Evolutionary conservation across 1,140 invertebrate genomes (phyloP).

Genomic region (Microplitis mediator): DNA sequence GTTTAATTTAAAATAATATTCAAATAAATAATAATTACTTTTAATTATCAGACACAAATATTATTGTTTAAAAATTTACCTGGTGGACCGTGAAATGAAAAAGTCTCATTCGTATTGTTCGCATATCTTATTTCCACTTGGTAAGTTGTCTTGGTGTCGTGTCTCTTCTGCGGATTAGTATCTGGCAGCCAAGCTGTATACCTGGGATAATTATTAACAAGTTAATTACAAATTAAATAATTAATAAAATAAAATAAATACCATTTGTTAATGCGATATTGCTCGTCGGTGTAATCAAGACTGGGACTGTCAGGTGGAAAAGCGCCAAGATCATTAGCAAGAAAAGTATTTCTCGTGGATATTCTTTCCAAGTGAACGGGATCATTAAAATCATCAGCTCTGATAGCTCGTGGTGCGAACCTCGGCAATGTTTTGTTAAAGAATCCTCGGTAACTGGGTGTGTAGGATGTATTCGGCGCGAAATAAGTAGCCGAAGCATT

Average conservation of each 20-base stretch:
- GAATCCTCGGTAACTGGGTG: slow-evolving; percentile 92
- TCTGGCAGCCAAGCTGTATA: slow-evolving; percentile 89
- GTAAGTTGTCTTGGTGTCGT: slow-evolving; percentile 94
- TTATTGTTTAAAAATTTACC: slow-evolving; percentile 54
- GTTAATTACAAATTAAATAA: background rate
- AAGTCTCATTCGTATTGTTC: slow-evolving; percentile 95
- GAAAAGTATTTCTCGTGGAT: slow-evolving; percentile 88
- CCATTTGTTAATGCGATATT: slow-evolving; percentile 94
- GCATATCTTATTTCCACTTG: slow-evolving; percentile 90
- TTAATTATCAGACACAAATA: slow-evolving; percentile 6
- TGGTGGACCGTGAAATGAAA: slow-evolving; percentile 91
- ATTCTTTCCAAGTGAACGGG: slow-evolving; percentile 90
- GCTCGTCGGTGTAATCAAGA: slow-evolving; percentile 88
- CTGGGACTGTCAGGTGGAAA: slow-evolving; percentile 74
- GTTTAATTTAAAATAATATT: too few species aligned
- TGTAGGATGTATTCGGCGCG: slow-evolving; percentile 91
- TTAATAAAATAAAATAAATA: slow-evolving; percentile 51
- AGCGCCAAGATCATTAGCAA: slow-evolving; percentile 82
- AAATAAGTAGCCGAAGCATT: slow-evolving; percentile 96
- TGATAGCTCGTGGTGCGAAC: slow-evolving; percentile 92
- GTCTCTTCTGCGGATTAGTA: slow-evolving; percentile 71
- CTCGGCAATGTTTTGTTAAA: slow-evolving; percentile 96
- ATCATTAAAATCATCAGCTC: slow-evolving; percentile 92
- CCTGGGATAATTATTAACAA: slow-evolving; percentile 50
- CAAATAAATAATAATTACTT: too few species aligned